Evolutionary conservation across 2,888 invertebrate genomes (phyloP).

Genomic region (Tetrapedia diversipes): DNA sequence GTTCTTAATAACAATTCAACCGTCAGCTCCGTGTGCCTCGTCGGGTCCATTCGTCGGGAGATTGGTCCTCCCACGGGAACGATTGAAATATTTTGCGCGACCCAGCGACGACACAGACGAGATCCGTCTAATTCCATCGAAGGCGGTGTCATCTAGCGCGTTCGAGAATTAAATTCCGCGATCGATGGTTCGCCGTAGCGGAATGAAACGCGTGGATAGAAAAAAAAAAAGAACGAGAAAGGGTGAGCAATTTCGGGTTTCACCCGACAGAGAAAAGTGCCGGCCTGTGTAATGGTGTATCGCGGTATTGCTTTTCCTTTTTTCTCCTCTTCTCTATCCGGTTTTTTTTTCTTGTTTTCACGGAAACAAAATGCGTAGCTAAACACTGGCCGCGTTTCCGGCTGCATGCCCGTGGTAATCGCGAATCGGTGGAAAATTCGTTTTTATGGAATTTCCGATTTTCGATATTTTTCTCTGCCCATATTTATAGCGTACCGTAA

Average conservation of each 20-base stretch:
- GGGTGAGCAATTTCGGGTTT: slow-evolving; percentile 36
- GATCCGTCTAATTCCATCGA: slow-evolving; percentile 45
- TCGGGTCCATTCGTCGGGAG: neutral
- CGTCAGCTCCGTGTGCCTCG: slow-evolving; percentile 1
- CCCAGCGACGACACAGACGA: neutral
- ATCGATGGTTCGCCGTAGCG: slow-evolving; percentile 26
- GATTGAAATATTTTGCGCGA: slow-evolving; percentile 23
- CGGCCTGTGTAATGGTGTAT: slow-evolving; percentile 35
- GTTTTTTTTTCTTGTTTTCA: slow-evolving; percentile 9
- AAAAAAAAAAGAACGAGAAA: neutral
- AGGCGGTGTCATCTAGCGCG: slow-evolving; percentile 17
- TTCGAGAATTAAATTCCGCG: slow-evolving; percentile 44
- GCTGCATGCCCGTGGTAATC: slow-evolving; percentile 44
- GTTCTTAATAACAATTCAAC: slow-evolving; percentile 49
- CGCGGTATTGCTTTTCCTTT: slow-evolving; percentile 20
- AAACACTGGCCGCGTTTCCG: slow-evolving; percentile 33
- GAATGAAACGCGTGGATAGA: neutral
- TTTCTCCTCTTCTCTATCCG: neutral
- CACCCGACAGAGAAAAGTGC: slow-evolving; percentile 3
- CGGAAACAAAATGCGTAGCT: slow-evolving; percentile 53
- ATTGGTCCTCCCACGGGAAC: neutral
- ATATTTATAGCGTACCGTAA: slow-evolving; percentile 1
- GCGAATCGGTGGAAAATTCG: slow-evolving; percentile 56
- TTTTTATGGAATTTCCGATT: slow-evolving; percentile 56
- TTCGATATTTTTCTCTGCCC: slow-evolving; percentile 28